phyloP scores from a whole-genome alignment of 92 coral and sea anemone genomes.

The Phenganax stokvisi region DNA sequence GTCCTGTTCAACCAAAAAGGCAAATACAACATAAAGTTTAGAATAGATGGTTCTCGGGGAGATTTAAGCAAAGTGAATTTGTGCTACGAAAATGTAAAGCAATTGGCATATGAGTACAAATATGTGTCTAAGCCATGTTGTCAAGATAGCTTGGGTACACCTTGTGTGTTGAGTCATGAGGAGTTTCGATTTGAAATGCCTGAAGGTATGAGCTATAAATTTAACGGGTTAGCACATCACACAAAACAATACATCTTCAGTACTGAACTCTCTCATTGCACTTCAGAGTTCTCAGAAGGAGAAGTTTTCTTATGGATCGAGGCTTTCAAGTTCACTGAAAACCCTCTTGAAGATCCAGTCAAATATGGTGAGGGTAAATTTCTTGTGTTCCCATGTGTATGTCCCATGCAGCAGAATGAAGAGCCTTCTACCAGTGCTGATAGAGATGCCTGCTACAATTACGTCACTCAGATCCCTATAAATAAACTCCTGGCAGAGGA shows the following conservation, averaged over 20 bases:
- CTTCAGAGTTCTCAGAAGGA: conserved; percentile 58
- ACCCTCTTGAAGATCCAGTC: conserved; percentile 53
- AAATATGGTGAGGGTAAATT: conserved; percentile 61
- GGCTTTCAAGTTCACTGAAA: conserved; percentile 55
- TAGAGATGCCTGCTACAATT: conserved; percentile 35
- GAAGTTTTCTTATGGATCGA: conserved; percentile 56
- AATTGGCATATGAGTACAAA: conserved; percentile 43
- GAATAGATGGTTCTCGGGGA: conserved; percentile 54
- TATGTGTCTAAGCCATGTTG: conserved; percentile 53
- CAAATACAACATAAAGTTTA: conserved; percentile 53
- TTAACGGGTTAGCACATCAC: not conserved
- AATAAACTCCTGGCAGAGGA: conserved; percentile 42
- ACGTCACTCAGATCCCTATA: conserved; percentile 51
- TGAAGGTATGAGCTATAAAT: conserved; percentile 40
- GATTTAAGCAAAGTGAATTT: conserved; percentile 52
- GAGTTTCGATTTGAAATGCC: conserved; percentile 61
- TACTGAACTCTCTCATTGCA: not conserved
- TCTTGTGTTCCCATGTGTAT: conserved; percentile 51
- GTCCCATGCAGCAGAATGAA: conserved; percentile 18
- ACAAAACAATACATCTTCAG: not conserved
- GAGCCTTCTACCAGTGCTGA: conserved; percentile 36
- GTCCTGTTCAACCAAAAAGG: conserved; percentile 54
- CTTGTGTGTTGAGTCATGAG: conserved; percentile 47
- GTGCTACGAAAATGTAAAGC: conserved; percentile 43
- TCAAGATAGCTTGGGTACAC: conserved; percentile 46